A percentile compares a stretch with the other conserved stretches of the same genome.
Evolutionary conservation across 2,797 vertebrate species (phyloP).

Genomic region (Pogonophryne albipinna): DNA sequence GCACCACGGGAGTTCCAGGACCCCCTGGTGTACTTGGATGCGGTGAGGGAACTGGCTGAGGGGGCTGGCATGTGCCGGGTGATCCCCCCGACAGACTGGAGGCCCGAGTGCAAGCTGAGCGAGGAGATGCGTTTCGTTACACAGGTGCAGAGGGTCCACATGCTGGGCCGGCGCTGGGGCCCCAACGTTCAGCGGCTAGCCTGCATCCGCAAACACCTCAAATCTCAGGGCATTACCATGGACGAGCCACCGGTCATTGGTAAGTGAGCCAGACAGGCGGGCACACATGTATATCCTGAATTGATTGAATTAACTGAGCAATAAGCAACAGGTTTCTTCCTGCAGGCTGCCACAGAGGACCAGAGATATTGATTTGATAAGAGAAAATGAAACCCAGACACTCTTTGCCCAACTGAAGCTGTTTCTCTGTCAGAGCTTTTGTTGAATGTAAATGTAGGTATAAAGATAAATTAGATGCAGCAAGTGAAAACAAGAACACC

Average conservation of each 20-base stretch:
- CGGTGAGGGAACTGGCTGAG: conserved; percentile 93
- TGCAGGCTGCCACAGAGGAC: conserved; percentile 19
- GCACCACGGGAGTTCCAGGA: conserved; percentile 95
- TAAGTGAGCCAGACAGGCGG: conserved; percentile 76
- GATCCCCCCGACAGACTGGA: conserved; percentile 95
- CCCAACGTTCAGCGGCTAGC: conserved; percentile 98
- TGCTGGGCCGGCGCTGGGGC: conserved; percentile 98
- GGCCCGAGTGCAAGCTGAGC: conserved; percentile 98
- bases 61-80: conserved; percentile 95
- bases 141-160: conserved; percentile 98
- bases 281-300: not conserved
- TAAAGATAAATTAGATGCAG: not conserved
- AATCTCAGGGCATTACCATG: conserved; percentile 99
- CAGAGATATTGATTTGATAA: conserved; percentile 26
- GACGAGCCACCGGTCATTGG: conserved; percentile 98
- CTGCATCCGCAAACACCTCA: conserved; percentile 99
- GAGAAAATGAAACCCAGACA: conserved; percentile 13
- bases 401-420: not conserved
- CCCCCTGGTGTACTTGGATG: conserved; percentile 96
- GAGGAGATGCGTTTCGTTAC: conserved; percentile 99
- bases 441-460: conserved; percentile 3
- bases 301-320: conserved; percentile 16
- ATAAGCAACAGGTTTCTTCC: conserved; percentile 18
- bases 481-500: not conserved
- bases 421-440: conserved; percentile 8